These are phyloP conservation scores for Ptychochromis oligacanthus DNA, from an alignment of 2,113 vertebrate genomes.

Conservation along the genomic window DNA sequence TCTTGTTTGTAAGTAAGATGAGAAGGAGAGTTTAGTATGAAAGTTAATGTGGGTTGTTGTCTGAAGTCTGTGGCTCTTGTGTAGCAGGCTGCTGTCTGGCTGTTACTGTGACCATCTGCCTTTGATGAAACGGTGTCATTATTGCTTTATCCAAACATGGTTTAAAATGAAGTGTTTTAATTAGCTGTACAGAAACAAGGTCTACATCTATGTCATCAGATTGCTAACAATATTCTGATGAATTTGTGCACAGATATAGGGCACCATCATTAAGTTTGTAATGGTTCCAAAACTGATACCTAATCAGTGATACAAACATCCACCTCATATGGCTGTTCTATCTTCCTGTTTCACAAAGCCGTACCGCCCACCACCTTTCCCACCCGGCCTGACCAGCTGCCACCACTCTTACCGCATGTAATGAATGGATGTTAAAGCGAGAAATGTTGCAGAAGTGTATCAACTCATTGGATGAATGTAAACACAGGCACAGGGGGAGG, in stretches of 20 bases:
- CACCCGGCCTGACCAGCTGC: not conserved
- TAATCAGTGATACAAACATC: conserved; percentile 4
- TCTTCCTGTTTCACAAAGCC: not conserved
- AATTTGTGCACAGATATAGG: not conserved
- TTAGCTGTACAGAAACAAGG: not conserved
- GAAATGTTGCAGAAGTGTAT: not conserved
- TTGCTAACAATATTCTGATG: not conserved
- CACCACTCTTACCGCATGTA: not conserved
- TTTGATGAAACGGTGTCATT: conserved; percentile 5
- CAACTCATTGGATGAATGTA: conserved; percentile 2
- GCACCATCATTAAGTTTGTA: not conserved
- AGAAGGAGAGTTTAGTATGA: not conserved
- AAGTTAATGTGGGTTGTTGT: conserved; percentile 9
- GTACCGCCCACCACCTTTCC: not conserved
- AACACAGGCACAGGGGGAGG: not conserved
- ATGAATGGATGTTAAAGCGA: conserved; percentile 2
- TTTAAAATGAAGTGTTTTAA: conserved; percentile 6
- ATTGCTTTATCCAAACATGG: not conserved
- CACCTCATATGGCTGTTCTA: not conserved
- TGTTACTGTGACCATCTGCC: conserved; percentile 3
- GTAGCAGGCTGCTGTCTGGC: not conserved
- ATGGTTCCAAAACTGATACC: not conserved
- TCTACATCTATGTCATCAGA: not conserved
- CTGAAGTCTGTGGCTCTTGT: not conserved
- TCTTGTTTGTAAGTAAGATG: conserved; percentile 8